Base-by-base conservation (phyloP, 2,888 invertebrate species). In the Tenthredo mesomela region DNA sequence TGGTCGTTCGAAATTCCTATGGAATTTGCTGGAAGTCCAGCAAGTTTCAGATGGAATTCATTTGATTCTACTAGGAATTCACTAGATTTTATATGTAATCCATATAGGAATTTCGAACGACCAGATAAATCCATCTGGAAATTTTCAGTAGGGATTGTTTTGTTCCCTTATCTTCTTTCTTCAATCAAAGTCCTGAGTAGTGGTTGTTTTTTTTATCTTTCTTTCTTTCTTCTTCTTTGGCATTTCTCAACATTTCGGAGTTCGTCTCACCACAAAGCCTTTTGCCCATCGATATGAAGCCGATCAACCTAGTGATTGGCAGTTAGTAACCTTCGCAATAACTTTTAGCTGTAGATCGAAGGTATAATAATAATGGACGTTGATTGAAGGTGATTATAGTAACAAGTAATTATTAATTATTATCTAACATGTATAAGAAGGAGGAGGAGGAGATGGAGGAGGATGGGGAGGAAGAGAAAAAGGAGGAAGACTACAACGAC, bases 401-500 rank as follows among this genome's bases (percentile, higher is more conserved):
- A 58, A 58, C 58, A 50, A 58, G 21, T 58, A 21, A 58, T 61
- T 25, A 61, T 61, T 61, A 61, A 61, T 61, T 61, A 61, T 61
- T 61, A 25, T 61, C 9, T 25, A 25, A 61, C 12, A 61, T 25
- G 61, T 61, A 61, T 12, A 12, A 61, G 21, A 12, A 61, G 15
- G 18, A 67, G 12, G 21, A 67, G 9, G 10, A 33, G 29, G 29
- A 67, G 33, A 15, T 33, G 21, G 10, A 33, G 29, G 29, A 67
- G 33, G 29, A 61, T 21, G 25, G 21, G 25, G 21, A 25, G 6
- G 33, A 67, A 12, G 15, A 37, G 37, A 12, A 61, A 10, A 25
- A 61, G 15, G 67, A 67, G 33, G 33, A 33, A 67, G 5, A 33
- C n/a, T 25, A 29, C 7, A 9, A 67, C 29, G 15, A 65, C 12